Percentiles rank a stretch among this genome's conserved stretches.
Evolutionary conservation across 2,888 invertebrate species (phyloP).

Genomic region (Tetranychus truncatus): DNA sequence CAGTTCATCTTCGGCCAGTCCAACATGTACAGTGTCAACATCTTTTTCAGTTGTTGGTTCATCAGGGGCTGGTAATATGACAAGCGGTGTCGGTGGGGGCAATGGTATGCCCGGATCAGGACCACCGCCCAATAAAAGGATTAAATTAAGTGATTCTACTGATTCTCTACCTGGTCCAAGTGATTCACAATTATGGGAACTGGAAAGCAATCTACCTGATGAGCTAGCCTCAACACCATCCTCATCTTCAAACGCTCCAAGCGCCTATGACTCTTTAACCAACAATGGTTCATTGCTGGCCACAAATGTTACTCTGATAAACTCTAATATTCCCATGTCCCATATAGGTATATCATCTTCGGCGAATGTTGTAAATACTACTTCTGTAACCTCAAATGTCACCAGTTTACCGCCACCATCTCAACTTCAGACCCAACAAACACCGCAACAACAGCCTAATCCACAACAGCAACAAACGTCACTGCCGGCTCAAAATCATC

Average conservation of each 20-base stretch:
- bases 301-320: neutral
- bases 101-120: slow-evolving; percentile 3
- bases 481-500: slow-evolving; percentile 24
- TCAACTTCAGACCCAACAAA: neutral
- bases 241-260: neutral
- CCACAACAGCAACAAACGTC: slow-evolving; percentile 20
- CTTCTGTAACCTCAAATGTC: neutral
- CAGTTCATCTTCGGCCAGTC: slow-evolving; percentile 9
- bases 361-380: slow-evolving; percentile 11
- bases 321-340: slow-evolving; percentile 8
- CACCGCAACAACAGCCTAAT: slow-evolving; percentile 3
- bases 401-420: slow-evolving; percentile 12
- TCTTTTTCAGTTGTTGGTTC: slow-evolving; percentile 8
- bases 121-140: slow-evolving; percentile 20
- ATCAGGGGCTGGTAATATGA: neutral
- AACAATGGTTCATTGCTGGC: slow-evolving; percentile 11
- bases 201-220: slow-evolving; percentile 73
- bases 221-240: slow-evolving; percentile 42
- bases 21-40: slow-evolving; percentile 8
- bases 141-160: slow-evolving; percentile 22
- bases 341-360: slow-evolving; percentile 2
- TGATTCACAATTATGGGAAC: slow-evolving; percentile 36
- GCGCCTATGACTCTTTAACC: slow-evolving; percentile 3
- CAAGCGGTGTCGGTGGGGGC: neutral
- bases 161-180: slow-evolving; percentile 12